Evolutionary conservation across 2,797 vertebrate genomes (phyloP), one percentile per base, ranked within the genome.

Genomic region (Dryobates pubescens): DNA sequence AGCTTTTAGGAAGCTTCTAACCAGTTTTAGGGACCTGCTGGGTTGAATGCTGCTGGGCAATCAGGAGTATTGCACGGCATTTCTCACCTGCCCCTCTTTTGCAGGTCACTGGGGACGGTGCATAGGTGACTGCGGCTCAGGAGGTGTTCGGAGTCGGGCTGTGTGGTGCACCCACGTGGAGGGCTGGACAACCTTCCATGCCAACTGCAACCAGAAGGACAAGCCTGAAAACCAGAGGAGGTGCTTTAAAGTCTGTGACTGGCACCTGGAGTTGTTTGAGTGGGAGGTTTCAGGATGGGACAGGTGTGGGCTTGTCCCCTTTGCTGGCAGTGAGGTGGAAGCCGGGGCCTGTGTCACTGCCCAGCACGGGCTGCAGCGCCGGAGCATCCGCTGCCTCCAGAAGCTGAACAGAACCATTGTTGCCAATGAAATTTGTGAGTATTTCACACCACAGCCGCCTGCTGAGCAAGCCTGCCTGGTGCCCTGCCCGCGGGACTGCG

Each of bases 81-180:
- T 61, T 58, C 89, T 96, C 72, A 93, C 56, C 27, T 2, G 4
- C 36, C 38, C 12, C 17, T 92, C 71, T 96, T 64, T 97, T 97
- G 12, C 97, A 99, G 99, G 99, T 94, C 98, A 98, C 90, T 99
- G 99, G 99, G 98, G 99, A 92, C 98, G 98, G 81, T 99, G 99
- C 49, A 82, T 98, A 9, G 99, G 99, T 17, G 98, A 99, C 90
- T 99, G 99, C 19, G 99, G 99, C 56, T 98, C 98, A 0, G 98
- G 98, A 2, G 99, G 98, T 20, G 17, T 98, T 22, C 99, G 99
- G 94, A 98, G 97, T 23, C 98, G 99, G 14, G 98, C 98, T 0
- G 93, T 99, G 78, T 99, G 99, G 99, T 99, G 99, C 59, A 98
- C 99, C 58, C 99, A 99, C 91, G 77, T 92, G 5, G 99, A 99